Evolutionary conservation across 2,113 vertebrate genomes (phyloP).

Genomic region (Myotis lucifugus): DNA sequence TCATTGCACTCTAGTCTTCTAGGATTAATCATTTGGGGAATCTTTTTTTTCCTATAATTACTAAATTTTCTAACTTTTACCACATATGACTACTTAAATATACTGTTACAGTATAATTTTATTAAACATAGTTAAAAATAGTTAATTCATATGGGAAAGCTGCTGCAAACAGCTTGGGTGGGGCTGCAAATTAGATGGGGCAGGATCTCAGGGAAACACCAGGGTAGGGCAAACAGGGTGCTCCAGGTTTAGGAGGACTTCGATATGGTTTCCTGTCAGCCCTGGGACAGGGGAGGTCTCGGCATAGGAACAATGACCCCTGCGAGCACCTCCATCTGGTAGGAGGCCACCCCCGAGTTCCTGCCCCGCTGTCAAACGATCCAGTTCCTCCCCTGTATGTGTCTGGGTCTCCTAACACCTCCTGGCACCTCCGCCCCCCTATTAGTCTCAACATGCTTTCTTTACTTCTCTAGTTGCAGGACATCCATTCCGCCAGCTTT

Average conservation of each 20-base stretch:
- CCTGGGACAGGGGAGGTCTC: not conserved
- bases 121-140: not conserved
- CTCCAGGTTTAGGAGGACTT: not conserved
- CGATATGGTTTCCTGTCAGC: not conserved
- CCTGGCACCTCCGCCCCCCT: too few relatives aligned
- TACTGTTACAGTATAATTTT: slow-evolving; percentile 63
- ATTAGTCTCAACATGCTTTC: too few relatives aligned
- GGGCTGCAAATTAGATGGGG: too few relatives aligned
- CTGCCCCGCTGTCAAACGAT: too few relatives aligned
- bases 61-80: slow-evolving; percentile 27
- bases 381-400: too few relatives aligned
- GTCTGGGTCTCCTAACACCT: too few relatives aligned
- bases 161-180: too few relatives aligned
- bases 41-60: slow-evolving; percentile 57
- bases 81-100: slow-evolving; percentile 51
- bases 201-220: not conserved
- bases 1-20: slow-evolving; percentile 46
- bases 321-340: not conserved
- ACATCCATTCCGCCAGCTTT: not conserved
- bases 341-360: not conserved
- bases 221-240: not conserved
- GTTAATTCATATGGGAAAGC: not conserved
- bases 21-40: slow-evolving; percentile 57
- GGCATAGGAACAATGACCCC: too few relatives aligned
- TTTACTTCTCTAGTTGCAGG: not conserved